phyloP scores from a whole-genome alignment of 1,140 invertebrate species.

The Argopecten irradians region DNA sequence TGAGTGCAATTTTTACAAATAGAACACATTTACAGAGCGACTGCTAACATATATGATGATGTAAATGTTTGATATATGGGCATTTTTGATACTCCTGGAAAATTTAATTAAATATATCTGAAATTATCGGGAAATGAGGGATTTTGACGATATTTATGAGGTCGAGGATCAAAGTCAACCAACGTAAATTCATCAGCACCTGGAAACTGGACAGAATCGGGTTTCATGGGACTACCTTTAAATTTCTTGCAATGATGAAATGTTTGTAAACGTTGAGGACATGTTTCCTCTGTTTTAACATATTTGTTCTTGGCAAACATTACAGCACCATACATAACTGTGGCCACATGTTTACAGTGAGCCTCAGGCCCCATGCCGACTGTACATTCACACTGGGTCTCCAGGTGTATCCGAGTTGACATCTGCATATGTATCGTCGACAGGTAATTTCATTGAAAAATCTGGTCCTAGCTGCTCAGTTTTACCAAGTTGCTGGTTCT shows the following conservation, averaged over 20 bases:
- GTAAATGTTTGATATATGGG: slow-evolving; percentile 35
- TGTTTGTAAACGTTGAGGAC: slow-evolving; percentile 49
- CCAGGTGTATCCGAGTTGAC: slow-evolving; percentile 32
- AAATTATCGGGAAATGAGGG: slow-evolving; percentile 29
- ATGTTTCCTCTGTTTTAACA: slow-evolving; percentile 43
- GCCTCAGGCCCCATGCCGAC: slow-evolving; percentile 54
- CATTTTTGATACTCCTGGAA: slow-evolving; percentile 23
- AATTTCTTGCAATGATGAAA: slow-evolving; percentile 39
- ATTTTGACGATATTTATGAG: slow-evolving; percentile 23
- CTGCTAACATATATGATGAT: slow-evolving; percentile 39
- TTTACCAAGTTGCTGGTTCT: slow-evolving; percentile 38
- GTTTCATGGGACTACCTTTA: slow-evolving; percentile 43
- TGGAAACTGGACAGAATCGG: not conserved
- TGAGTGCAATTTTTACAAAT: too few relatives aligned
- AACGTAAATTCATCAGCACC: slow-evolving; percentile 26
- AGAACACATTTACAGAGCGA: too few relatives aligned
- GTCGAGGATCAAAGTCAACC: slow-evolving; percentile 37
- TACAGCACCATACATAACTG: slow-evolving; percentile 38
- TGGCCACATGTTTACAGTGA: slow-evolving; percentile 54
- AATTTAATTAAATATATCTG: slow-evolving; percentile 41
- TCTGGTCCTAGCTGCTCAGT: slow-evolving; percentile 1
- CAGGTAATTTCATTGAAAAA: slow-evolving; percentile 29
- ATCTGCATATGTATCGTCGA: slow-evolving; percentile 1
- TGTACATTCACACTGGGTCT: slow-evolving; percentile 55
- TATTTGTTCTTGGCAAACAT: slow-evolving; percentile 11